Evolutionary conservation across 2,888 invertebrate genomes (phyloP), one percentile per base, ranked within the genome.

Genomic region (Aspidapion aeneum): DNA sequence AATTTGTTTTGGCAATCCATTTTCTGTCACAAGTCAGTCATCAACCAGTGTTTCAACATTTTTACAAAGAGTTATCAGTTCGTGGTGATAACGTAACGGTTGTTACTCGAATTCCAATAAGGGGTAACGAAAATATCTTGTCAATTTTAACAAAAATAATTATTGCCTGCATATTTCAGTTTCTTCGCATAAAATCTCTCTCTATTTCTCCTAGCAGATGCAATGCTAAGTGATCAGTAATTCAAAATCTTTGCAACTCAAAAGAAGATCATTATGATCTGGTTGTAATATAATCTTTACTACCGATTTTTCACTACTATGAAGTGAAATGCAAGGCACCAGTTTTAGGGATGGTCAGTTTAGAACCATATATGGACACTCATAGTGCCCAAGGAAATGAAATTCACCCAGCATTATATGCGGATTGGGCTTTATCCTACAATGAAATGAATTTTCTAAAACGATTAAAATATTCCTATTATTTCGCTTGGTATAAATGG

Each of bases 11-110:
- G n/a, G n/a, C n/a, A n/a, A n/a, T n/a, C n/a, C n/a, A n/a, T n/a
- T n/a, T 80, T 12, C 75, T 78, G 1, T 79, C 83, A 2, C 80
- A 82, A 1, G 78, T 79, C 60, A 84, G 83, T 68, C 83, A 84
- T 65, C 83, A 83, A 72, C 70, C 79, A 0, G 78, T 80, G 0
- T 82, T 75, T 71, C 77, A 77, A 57, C 77, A 74, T n/a, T 67
- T 74, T 20, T 76, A 75, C 75, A 69, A 64, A n/a, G 75, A 74
- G 65, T 60, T 76, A 21, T 74, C 75, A 1, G 63, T 74, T 57
- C 66, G 71, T 60, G 76, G 76, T 12, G 75, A 76, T 58, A 20
- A 73, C 57, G 73, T 76, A 0, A 71, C 71, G 9, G 74, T 75
- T 0, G 62, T 76, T 21, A 75, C 75, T 1, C 71, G 75, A 1